Evolutionary conservation across 2,797 vertebrate species (phyloP), one percentile per base, ranked within the genome.

Genomic region (Corythornis leucogaster): DNA sequence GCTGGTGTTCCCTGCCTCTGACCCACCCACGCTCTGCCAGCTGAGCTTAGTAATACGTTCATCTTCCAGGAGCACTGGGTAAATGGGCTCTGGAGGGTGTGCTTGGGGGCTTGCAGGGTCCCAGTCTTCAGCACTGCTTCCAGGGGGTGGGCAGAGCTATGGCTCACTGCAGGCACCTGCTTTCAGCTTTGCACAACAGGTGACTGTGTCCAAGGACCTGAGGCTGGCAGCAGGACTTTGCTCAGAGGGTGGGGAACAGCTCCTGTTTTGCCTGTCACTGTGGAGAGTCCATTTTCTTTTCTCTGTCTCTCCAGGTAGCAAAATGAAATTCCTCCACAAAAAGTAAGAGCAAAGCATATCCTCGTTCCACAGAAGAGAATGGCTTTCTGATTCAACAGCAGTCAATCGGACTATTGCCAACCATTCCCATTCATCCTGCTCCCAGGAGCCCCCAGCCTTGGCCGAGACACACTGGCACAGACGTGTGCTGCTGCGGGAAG

Each of bases 261-360:
- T 0, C 25, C 51, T 54, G 43, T 33, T 75, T 75, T 66, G 48
- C n/a, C 31, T 67, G 19, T 70, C 30, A 3, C 82, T 67, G 6
- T 54, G 30, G 25, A 22, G 55, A 87, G 10, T 50, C 30, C n/a
- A 5, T 58, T 87, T 75, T 70, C 66, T 79, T 88, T 59, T 42
- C 59, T 95, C 95, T 88, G 13, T 91, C 63, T 95, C 94, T 96
- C 73, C 90, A 99, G 99, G 99, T 93, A 99, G 98, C 97, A 99
- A 99, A 97, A 99, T 99, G 98, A 99, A 99, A 96, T 99, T 99
- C 95, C 98, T 99, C 35, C 99, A 99, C 89, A 99, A 99, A 96
- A 99, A 99, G 92, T 99, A 98, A 98, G 73, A 80, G 16, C 17
- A 8, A 76, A 94, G 50, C 59, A 42, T 63, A 11, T 87, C 74